Evolutionary conservation across 35 echinoderm and acorn worm species (phyloP), one percentile per base, ranked within the genome.

Genomic region (Patiria miniata): DNA sequence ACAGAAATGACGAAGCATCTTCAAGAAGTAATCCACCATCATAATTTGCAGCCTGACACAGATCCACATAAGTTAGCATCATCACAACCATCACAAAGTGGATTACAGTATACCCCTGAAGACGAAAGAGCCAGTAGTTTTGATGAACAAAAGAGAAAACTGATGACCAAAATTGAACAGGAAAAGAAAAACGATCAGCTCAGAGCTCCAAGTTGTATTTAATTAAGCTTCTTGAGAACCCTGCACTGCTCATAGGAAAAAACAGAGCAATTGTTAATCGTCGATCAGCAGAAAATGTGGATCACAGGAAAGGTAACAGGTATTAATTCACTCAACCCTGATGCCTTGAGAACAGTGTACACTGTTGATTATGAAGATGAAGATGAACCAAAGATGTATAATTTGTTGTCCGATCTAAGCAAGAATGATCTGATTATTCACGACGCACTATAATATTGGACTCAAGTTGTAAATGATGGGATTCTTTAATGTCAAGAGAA

Each of bases 161-260:
- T 23, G 6, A 52, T 85, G 26, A 85, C 51, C 7, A 85, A 85
- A 42, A 68, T 85, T 3, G 57, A 85, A 61, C 54, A 19, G 10
- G 83, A 85, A 39, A 85, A 69, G 83, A 85, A 69, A 30, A 85
- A 61, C 54, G 28, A n/a, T 29, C 83, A 17, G 83, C 83, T n/a
- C 53, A 9, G 19, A 40, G 56, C 26, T 85, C 83, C 22, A 36
- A 39, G 26, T 29, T 37, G 15, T 47, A 37, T 36, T 34, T 85
- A 16, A 37, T 39, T 34, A 30, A 61, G 36, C 32, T 68, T 19
- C 36, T 39, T 28, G 29, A 29, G 2, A 51, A 34, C 19, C 57
- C 83, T 36, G 53, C 33, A 32, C 38, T 69, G 39, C 83, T 85
- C 17, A 37, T 85, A 34, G 83, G 83, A 21, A 85, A 85, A 51